Evolutionary conservation across 37 sponge, comb jelly and placozoan genomes (phyloP).

Genomic region (Crambe crambe): DNA sequence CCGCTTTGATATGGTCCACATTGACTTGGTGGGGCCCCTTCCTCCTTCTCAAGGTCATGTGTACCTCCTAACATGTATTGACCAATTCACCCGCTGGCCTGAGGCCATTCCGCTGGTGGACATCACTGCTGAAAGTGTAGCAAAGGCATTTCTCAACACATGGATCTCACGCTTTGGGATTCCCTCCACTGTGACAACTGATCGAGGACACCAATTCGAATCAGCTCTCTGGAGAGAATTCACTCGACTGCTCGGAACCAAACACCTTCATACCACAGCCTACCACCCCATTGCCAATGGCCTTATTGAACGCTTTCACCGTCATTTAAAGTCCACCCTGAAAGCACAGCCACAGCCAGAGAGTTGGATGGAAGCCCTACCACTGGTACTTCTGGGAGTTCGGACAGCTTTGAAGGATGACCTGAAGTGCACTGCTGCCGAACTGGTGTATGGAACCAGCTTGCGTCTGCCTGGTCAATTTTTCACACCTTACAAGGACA

Average conservation of each 20-base stretch:
- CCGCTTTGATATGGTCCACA: constrained; percentile 57
- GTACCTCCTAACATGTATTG: constrained; percentile 58
- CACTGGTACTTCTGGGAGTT: constrained; percentile 64
- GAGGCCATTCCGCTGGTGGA: constrained; percentile 47
- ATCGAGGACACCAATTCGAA: constrained; percentile 66
- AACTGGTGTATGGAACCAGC: constrained; percentile 78
- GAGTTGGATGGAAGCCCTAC: constrained; percentile 60
- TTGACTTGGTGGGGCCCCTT: constrained; percentile 69
- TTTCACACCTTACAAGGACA: constrained; percentile 24
- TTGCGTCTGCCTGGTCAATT: constrained; percentile 75
- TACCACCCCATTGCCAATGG: too few relatives aligned
- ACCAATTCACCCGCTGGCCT: constrained; percentile 58
- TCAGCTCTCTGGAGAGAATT: constrained; percentile 38
- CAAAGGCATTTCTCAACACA: constrained; percentile 34
- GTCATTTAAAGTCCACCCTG: too few relatives aligned
- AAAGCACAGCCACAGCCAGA: too few relatives aligned
- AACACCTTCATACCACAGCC: constrained; percentile 54
- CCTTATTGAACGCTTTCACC: too few relatives aligned
- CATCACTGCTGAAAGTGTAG: constrained; percentile 63
- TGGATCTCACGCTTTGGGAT: constrained; percentile 68
- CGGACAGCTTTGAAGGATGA: constrained; percentile 67
- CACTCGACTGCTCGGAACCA: constrained; percentile 49
- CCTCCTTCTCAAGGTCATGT: constrained; percentile 57
- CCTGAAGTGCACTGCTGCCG: constrained; percentile 55
- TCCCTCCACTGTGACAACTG: constrained; percentile 58